Base-by-base conservation (phyloP, 2,888 invertebrate species). In the Chaitophorus viminalis region DNA sequence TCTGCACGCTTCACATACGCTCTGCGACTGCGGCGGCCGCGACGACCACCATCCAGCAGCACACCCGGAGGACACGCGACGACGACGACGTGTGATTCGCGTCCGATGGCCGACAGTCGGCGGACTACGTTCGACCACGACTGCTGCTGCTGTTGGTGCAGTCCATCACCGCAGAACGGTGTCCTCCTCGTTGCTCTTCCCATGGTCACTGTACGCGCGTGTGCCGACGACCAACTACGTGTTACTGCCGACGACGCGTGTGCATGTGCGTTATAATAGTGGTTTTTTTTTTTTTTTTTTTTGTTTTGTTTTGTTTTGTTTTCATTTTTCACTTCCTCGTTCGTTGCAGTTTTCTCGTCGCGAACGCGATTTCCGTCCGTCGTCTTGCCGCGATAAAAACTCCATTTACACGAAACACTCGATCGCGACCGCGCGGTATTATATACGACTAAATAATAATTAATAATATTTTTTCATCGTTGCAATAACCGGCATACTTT, bases 41-140 rank as follows among this genome's bases (percentile, higher is more conserved):
- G 46, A 46, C 46, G 46, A 46, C 46, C 46, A 46, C 14, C 46
- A 46, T n/a, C n/a, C n/a, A n/a, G n/a, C 46, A 11, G 46, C 46
- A 11, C 39, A 39, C 39, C 46, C 74, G 75, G 11, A n/a, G n/a
- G n/a, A n/a, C n/a, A n/a, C n/a, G n/a, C n/a, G n/a, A n/a, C n/a
- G n/a, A n/a, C n/a, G 6, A 11, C 46, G 39, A 36, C 39, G 65
- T 29, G 36, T n/a, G 75, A 60, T 78, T 33, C 78, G 86, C 86
- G 86, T 72, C 78, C 86, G 86, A 86, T 86, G 86, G 86, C 86
- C 86, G 78, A 79, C 79, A 65, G 84, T 72, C 83, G 86, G 72
- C 86, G 78, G 78, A 79, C 86, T 11, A 79, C 72, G 85, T 77
- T 77, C 85, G 85, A 76, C 68, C 39, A 68, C 54, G 29, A 46